These are phyloP conservation scores for Drosophila sproati DNA, from an alignment of 1,140 invertebrate species.

Conservation along the genomic window DNA sequence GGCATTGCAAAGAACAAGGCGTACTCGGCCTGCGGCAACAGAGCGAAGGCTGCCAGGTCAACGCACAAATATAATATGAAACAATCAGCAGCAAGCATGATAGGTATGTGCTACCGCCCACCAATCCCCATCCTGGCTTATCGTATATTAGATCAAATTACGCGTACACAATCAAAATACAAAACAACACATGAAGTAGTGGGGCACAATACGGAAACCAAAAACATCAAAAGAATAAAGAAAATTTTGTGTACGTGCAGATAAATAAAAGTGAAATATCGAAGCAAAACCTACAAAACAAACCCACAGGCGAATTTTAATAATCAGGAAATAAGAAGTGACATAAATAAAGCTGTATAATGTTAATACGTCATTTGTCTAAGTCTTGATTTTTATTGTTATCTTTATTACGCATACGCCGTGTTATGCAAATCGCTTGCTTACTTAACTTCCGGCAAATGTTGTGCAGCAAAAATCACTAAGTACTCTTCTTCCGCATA, in stretches of 20 bases:
- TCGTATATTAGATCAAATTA: constrained; percentile 78
- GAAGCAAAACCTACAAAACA: constrained; percentile 24
- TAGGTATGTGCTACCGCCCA: constrained; percentile 32
- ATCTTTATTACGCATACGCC: constrained; percentile 76
- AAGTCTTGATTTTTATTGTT: constrained; percentile 58
- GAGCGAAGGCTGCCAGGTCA: constrained; percentile 31
- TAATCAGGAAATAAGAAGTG: constrained; percentile 39
- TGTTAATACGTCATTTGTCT: constrained; percentile 61
- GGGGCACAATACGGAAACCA: constrained; percentile 11
- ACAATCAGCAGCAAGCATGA: constrained; percentile 62
- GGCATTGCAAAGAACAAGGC: constrained; percentile 45
- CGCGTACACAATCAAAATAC: constrained; percentile 53
- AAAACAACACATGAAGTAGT: constrained; percentile 21
- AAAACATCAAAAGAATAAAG: constrained; percentile 36
- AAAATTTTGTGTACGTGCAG: constrained; percentile 63
- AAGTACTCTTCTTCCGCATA: constrained; percentile 15
- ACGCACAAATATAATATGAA: constrained; percentile 52
- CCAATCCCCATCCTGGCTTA: constrained; percentile 37
- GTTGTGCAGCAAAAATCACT: constrained; percentile 16
- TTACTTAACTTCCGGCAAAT: constrained; percentile 31
- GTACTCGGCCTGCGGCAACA: constrained; percentile 33
- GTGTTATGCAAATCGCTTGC: constrained; percentile 72
- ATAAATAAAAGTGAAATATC: constrained; percentile 41
- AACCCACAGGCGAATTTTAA: constrained; percentile 45
- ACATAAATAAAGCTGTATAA: constrained; percentile 61